These are phyloP conservation scores for Eupsilia transversa DNA, from an alignment of 2,888 invertebrate species.

Conservation along the genomic window DNA sequence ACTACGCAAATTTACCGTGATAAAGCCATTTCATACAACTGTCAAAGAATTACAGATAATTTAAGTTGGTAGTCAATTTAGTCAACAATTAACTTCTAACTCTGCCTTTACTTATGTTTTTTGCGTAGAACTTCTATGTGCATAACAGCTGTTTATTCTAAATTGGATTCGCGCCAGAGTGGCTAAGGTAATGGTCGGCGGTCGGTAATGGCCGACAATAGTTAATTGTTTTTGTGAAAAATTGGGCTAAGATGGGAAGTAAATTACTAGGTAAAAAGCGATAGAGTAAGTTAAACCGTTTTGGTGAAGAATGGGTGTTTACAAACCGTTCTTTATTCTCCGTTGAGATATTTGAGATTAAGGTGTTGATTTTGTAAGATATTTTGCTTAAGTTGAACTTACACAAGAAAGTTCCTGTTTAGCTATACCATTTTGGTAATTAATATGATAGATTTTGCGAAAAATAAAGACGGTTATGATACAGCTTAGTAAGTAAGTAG, in stretches of 20 bases:
- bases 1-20: too few species aligned
- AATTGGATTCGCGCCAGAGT: slow-evolving; percentile 47
- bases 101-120: slow-evolving; percentile 17
- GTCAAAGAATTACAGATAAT: neutral
- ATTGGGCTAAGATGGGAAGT: slow-evolving; percentile 13
- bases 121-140: slow-evolving; percentile 12
- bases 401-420: neutral
- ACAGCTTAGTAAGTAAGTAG: too few species aligned
- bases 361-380: slow-evolving; percentile 12
- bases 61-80: neutral
- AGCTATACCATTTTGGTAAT: too few species aligned
- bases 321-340: slow-evolving; percentile 25
- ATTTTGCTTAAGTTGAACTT: neutral
- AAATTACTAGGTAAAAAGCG: slow-evolving; percentile 12
- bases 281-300: slow-evolving; percentile 18
- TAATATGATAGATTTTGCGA: neutral
- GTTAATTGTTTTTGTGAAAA: slow-evolving; percentile 50
- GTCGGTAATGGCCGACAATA: slow-evolving; percentile 19
- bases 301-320: slow-evolving; percentile 44
- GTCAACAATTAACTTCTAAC: neutral
- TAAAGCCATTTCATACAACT: neutral
- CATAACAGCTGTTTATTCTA: slow-evolving; percentile 37
- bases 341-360: slow-evolving; percentile 27
- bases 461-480: neutral
- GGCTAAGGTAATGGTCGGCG: slow-evolving; percentile 16